These are phyloP conservation scores for Erythrocercus mccallii DNA, from an alignment of 2,113 vertebrate genomes.

Conservation along the genomic window DNA sequence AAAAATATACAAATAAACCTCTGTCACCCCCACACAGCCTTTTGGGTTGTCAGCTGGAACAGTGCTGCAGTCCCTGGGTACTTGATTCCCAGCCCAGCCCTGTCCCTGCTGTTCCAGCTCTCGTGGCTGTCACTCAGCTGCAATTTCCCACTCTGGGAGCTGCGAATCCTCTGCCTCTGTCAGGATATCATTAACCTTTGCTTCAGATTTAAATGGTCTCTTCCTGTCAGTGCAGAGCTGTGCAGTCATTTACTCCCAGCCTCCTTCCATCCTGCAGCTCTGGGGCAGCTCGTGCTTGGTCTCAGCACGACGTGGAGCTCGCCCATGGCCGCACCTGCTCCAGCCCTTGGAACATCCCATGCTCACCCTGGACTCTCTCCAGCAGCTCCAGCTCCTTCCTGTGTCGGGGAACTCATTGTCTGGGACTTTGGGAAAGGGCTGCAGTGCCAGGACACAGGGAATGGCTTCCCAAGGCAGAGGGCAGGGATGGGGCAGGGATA, in stretches of 20 bases:
- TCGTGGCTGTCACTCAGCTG: not conserved
- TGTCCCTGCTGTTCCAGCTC: not conserved
- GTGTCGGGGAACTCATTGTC: accelerated
- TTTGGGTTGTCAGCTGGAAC: not conserved
- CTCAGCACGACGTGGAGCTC: not conserved
- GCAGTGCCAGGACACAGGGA: not conserved
- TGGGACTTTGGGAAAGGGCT: not conserved
- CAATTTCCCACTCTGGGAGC: not conserved
- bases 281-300: not conserved
- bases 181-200: slow-evolving; percentile 44
- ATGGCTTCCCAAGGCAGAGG: not conserved
- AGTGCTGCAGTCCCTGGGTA: not conserved
- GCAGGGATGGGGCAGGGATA: not conserved
- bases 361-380: not conserved
- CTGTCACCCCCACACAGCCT: not conserved
- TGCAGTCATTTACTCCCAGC: not conserved
- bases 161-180: not conserved
- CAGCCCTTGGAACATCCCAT: not conserved
- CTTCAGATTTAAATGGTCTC: not conserved
- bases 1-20: not conserved
- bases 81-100: not conserved
- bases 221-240: not conserved
- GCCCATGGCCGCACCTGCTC: accelerated
- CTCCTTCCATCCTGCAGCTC: not conserved
- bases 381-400: not conserved